Conservation (phyloP, 2,113 vertebrate species). For the Notiomystis cincta region DNA sequence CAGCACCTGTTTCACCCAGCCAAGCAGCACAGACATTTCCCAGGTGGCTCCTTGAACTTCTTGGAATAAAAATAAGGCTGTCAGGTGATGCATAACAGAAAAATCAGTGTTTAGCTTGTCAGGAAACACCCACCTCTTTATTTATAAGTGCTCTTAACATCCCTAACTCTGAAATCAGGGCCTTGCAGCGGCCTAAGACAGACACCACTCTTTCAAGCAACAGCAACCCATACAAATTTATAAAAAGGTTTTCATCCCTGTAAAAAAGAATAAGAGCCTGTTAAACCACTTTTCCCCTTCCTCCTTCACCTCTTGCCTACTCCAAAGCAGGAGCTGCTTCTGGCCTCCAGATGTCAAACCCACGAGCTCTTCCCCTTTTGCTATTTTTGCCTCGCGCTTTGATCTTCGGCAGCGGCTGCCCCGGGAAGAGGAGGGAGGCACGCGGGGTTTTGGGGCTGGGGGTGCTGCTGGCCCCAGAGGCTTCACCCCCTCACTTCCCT, state of each 20-base stretch:
- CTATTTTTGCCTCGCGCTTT: conserved; percentile 65
- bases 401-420: conserved; percentile 62
- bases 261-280: not conserved
- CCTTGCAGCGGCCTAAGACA: not conserved
- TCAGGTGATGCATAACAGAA: not conserved
- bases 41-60: not conserved
- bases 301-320: not conserved
- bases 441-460: not conserved
- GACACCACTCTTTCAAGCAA: not conserved
- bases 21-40: not conserved
- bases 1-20: not conserved
- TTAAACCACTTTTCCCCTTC: not conserved
- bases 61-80: not conserved
- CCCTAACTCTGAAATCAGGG: not conserved
- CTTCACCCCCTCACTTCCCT: not conserved
- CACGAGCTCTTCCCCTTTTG: conserved; percentile 55
- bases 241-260: not conserved
- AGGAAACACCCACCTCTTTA: not conserved
- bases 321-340: conserved; percentile 42
- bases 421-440: not conserved
- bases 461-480: not conserved
- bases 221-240: not conserved
- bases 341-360: conserved; percentile 73
- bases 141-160: not conserved
- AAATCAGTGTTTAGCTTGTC: not conserved